A percentile compares a stretch with the other conserved stretches of the same genome.
These are phyloP conservation scores for Phalloptychus januarius DNA, from an alignment of 2,797 vertebrate genomes.

Conservation along the genomic window DNA sequence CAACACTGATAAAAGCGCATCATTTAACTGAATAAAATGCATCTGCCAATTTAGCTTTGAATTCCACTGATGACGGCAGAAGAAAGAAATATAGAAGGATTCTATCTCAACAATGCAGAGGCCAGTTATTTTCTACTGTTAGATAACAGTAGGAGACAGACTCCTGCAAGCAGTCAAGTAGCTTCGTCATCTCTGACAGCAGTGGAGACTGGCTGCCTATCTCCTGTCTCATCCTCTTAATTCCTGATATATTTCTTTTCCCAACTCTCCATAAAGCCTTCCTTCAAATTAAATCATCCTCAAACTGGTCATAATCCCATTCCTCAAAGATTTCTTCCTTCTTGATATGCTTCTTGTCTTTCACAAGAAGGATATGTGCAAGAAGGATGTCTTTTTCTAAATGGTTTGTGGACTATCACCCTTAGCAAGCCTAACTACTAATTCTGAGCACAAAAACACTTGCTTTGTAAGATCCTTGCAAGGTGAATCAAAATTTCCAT, in stretches of 20 bases:
- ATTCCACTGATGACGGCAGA: not conserved
- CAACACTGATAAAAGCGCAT: not conserved
- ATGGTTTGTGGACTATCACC: not conserved
- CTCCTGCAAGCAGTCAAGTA: conserved; percentile 49
- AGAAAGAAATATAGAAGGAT: conserved; percentile 2
- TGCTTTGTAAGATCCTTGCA: conserved; percentile 29
- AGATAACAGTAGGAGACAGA: conserved; percentile 58
- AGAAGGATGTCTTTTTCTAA: not conserved
- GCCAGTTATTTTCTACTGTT: conserved; percentile 54
- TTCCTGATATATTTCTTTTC: conserved; percentile 46
- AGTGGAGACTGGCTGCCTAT: conserved; percentile 62
- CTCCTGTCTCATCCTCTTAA: conserved; percentile 45
- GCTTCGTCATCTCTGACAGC: conserved; percentile 66
- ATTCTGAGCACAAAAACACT: conserved; percentile 22
- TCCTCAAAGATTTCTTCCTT: conserved; percentile 25
- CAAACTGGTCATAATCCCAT: conserved; percentile 19
- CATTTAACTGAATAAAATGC: not conserved
- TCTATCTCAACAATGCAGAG: conserved; percentile 32
- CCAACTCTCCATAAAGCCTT: conserved; percentile 20
- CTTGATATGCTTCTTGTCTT: conserved; percentile 12
- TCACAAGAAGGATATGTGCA: not conserved
- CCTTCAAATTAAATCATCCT: conserved; percentile 24
- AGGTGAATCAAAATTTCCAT: conserved; percentile 5
- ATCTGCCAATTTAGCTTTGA: not conserved
- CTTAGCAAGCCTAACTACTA: not conserved